Conservation (phyloP, 1,140 invertebrate genomes). For the Pissodes strobi region DNA sequence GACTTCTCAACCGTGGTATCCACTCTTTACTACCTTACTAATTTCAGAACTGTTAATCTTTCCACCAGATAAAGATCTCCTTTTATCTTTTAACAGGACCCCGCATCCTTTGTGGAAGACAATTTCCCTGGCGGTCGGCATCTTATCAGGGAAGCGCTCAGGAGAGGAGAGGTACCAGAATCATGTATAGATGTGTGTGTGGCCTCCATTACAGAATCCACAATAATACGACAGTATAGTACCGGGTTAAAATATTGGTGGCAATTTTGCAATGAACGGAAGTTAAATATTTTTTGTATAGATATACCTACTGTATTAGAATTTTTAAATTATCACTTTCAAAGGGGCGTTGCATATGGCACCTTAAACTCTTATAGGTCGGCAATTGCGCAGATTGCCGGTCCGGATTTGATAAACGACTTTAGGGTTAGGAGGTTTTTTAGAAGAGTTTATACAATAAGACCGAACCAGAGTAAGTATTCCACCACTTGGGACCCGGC, state of each 20-base stretch:
- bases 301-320: no score
- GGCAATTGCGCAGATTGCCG: constrained; percentile 9
- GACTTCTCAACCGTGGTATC: constrained; percentile 38
- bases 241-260: not conserved
- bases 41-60: constrained; percentile 19
- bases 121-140: constrained; percentile 12
- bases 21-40: constrained; percentile 28
- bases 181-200: not conserved
- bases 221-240: not conserved
- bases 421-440: constrained; percentile 26
- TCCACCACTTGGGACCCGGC: constrained; percentile 18
- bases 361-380: constrained; percentile 19
- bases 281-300: no score
- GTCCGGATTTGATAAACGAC: not conserved
- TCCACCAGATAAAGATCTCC: constrained; percentile 26
- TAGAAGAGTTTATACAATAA: constrained; percentile 4
- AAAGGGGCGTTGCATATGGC: constrained; percentile 12
- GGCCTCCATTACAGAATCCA: not conserved
- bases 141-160: constrained; percentile 10
- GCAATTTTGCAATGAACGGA: no score
- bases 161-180: no score
- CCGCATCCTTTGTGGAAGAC: not conserved
- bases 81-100: constrained; percentile 8
- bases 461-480: constrained; percentile 5
- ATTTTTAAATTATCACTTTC: constrained; percentile 23